Conservation (phyloP, 2,113 vertebrate species). For the Megaptera novaeangliae region DNA sequence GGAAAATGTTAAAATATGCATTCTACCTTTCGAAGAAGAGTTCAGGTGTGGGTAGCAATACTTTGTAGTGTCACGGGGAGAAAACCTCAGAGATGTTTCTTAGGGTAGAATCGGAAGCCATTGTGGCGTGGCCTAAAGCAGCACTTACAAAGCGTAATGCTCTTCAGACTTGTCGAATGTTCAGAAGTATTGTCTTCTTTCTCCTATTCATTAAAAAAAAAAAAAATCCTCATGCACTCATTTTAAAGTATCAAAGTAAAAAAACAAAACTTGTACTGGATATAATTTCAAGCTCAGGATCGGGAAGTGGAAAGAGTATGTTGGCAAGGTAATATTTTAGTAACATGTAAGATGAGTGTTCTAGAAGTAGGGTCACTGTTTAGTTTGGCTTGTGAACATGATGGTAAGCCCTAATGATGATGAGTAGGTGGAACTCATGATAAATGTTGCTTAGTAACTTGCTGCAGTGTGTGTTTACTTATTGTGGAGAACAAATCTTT, state of each 20-base stretch:
- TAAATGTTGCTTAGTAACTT: slow-evolving; percentile 67
- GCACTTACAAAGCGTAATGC: not conserved
- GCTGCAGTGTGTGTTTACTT: slow-evolving; percentile 49
- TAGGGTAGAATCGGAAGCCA: not conserved
- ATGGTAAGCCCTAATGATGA: slow-evolving; percentile 80
- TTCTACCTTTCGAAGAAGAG: not conserved
- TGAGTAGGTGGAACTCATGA: slow-evolving; percentile 73
- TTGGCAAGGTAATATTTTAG: slow-evolving; percentile 60
- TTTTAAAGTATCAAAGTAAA: slow-evolving; percentile 29
- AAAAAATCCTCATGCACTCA: not conserved
- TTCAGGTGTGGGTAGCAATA: not conserved
- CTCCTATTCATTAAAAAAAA: not conserved
- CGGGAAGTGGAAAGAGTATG: not conserved
- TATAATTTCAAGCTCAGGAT: not conserved
- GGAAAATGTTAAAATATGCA: not conserved
- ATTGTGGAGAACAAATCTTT: slow-evolving; percentile 37
- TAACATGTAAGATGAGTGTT: slow-evolving; percentile 83
- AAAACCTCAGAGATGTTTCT: not conserved
- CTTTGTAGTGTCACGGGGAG: not conserved
- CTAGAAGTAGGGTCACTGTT: slow-evolving; percentile 80
- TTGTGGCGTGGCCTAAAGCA: not conserved
- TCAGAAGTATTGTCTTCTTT: not conserved
- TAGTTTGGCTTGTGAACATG: slow-evolving; percentile 82
- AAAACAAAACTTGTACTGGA: not conserved
- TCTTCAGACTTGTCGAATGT: not conserved